Conservation (phyloP, 1,140 invertebrate species). For the Zaprionus davidi region DNA sequence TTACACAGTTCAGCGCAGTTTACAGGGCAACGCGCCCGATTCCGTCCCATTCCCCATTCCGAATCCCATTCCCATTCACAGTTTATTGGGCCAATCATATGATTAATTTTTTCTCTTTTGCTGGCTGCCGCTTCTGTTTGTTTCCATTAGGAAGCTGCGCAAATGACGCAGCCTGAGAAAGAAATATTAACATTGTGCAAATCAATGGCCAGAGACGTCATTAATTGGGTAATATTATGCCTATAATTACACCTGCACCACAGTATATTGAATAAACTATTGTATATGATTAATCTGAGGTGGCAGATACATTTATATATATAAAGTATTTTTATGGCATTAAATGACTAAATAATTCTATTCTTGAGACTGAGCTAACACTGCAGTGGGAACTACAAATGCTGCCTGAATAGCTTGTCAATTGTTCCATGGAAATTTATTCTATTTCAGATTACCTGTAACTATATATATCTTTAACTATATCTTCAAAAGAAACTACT, state of each 20-base stretch:
- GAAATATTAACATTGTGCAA: slow-evolving; percentile 34
- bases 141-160: slow-evolving; percentile 37
- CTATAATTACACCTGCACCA: neutral
- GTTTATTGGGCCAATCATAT: slow-evolving; percentile 74
- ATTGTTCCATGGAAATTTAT: neutral
- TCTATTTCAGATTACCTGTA: no score
- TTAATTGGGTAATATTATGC: slow-evolving; percentile 21
- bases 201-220: slow-evolving; percentile 20
- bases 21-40: slow-evolving; percentile 36
- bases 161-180: slow-evolving; percentile 64
- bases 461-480: neutral
- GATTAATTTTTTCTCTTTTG: slow-evolving; percentile 66
- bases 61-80: slow-evolving; percentile 9
- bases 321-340: neutral
- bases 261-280: neutral
- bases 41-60: neutral
- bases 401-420: neutral
- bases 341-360: neutral
- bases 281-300: slow-evolving; percentile 1
- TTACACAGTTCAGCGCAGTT: slow-evolving; percentile 50
- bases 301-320: neutral
- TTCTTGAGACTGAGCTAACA: neutral
- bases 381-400: neutral
- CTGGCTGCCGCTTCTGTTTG: slow-evolving; percentile 24
- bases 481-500: neutral